Evolutionary conservation across 2,797 vertebrate genomes (phyloP).

Genomic region (Halcyon chelicuti): DNA sequence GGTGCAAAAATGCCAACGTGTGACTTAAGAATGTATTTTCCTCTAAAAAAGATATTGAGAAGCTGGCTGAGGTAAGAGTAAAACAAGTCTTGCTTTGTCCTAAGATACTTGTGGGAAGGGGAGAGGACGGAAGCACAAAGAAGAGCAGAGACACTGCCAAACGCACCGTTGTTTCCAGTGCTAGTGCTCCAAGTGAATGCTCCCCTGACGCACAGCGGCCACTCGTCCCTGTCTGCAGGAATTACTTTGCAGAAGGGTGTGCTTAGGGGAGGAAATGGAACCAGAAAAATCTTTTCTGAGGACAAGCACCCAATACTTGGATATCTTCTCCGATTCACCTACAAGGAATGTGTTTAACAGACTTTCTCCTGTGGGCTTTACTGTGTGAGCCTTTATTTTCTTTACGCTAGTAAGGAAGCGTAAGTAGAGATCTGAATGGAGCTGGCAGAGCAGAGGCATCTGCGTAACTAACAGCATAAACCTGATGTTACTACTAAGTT

Average conservation of each 20-base stretch:
- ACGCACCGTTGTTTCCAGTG: fast-evolving
- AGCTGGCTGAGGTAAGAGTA: background rate
- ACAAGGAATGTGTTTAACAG: background rate
- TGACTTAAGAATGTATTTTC: background rate
- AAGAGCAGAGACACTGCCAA: background rate
- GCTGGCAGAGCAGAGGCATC: background rate
- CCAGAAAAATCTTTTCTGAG: background rate
- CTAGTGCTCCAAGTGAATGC: too few relatives aligned
- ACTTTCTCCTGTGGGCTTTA: background rate
- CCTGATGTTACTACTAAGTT: background rate
- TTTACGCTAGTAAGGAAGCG: background rate
- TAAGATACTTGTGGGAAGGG: background rate
- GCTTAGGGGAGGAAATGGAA: background rate
- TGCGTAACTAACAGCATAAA: background rate
- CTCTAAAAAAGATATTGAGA: background rate
- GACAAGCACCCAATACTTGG: background rate
- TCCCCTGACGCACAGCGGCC: background rate
- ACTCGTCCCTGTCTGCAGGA: background rate
- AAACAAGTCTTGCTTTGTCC: background rate
- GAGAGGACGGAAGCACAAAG: background rate
- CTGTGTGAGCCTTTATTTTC: background rate
- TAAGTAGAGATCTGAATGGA: background rate
- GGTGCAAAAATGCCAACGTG: background rate
- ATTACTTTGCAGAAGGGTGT: background rate
- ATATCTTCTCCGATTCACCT: background rate